Conservation (phyloP, 2,113 vertebrate species). For the Varanus komodoensis region DNA sequence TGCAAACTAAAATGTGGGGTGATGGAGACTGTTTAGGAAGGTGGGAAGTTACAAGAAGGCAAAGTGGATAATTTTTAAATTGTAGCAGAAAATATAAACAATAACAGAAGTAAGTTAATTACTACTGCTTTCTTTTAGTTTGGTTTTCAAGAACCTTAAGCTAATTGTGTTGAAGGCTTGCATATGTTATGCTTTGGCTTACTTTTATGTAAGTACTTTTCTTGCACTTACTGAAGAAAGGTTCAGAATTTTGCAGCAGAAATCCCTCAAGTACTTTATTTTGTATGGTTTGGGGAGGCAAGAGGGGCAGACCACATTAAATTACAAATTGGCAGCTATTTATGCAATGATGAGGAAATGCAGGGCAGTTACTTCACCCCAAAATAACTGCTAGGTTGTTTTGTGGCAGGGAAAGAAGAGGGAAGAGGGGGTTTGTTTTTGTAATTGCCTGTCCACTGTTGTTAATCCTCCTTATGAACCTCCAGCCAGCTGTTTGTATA, state of each 20-base stretch:
- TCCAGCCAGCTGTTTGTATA: slow-evolving; percentile 45
- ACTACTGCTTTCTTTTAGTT: slow-evolving; percentile 8
- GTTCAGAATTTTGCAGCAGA: slow-evolving; percentile 5
- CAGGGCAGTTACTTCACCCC: slow-evolving; percentile 19
- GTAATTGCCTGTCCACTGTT: slow-evolving; percentile 13
- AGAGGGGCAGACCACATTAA: slow-evolving; percentile 40
- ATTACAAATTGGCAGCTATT: slow-evolving; percentile 30
- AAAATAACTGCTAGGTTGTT: slow-evolving; percentile 4
- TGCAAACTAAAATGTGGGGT: not conserved
- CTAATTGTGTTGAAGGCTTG: slow-evolving; percentile 5
- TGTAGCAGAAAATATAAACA: slow-evolving; percentile 14
- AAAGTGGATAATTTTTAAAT: not conserved
- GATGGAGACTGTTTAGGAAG: not conserved
- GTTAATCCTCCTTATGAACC: slow-evolving; percentile 58
- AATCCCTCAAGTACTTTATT: slow-evolving; percentile 42
- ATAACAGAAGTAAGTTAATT: slow-evolving; percentile 34
- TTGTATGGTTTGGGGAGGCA: slow-evolving; percentile 41
- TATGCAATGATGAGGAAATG: slow-evolving; percentile 50
- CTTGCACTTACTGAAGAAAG: slow-evolving; percentile 29
- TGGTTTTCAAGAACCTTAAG: not conserved
- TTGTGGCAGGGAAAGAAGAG: too few relatives aligned
- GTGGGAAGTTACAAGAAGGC: not conserved
- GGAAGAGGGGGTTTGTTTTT: slow-evolving; percentile 32
- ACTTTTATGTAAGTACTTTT: slow-evolving; percentile 46
- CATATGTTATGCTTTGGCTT: slow-evolving; percentile 20